A percentile compares a stretch with the other conserved stretches of the same genome.
These are phyloP conservation scores for Proctacanthus coquilletti DNA, from an alignment of 1,140 invertebrate species.

Conservation along the genomic window DNA sequence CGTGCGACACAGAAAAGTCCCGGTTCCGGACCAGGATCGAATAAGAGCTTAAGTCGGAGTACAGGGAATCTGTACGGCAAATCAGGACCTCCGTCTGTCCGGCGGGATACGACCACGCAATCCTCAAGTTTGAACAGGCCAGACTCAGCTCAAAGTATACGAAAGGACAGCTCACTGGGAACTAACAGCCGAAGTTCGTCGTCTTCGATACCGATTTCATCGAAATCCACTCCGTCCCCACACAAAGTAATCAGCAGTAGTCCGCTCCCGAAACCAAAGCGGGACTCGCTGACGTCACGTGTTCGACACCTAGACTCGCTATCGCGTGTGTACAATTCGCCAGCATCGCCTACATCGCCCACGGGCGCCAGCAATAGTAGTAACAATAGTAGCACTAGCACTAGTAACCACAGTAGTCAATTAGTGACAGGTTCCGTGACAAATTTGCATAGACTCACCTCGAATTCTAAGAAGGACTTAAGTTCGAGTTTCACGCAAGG, in stretches of 20 bases:
- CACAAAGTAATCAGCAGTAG: conserved; percentile 25
- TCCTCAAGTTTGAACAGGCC: conserved; percentile 29
- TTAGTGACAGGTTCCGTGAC: conserved; percentile 20
- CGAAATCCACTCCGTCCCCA: conserved; percentile 31
- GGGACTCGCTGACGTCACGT: conserved; percentile 41
- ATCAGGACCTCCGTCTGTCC: conserved; percentile 10
- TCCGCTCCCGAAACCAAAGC: conserved; percentile 35
- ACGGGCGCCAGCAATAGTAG: conserved; percentile 6
- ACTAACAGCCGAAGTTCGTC: conserved; percentile 26
- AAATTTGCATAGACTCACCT: conserved; percentile 4
- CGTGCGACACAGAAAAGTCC: conserved; percentile 16
- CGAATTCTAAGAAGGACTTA: conserved; percentile 8
- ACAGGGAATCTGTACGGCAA: conserved; percentile 32
- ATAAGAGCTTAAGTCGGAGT: conserved; percentile 23
- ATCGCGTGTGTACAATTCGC: conserved; percentile 21
- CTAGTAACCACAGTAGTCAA: conserved; percentile 4
- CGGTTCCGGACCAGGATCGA: conserved; percentile 31
- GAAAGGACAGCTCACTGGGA: conserved; percentile 22
- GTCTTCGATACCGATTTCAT: conserved; percentile 25
- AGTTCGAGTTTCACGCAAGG: conserved; percentile 20
- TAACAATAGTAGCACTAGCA: conserved; percentile 6
- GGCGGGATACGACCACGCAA: background rate
- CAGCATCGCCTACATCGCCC: conserved; percentile 8
- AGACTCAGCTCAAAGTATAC: conserved; percentile 33
- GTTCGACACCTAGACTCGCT: conserved; percentile 36